Percentiles rank a stretch among this genome's conserved stretches.
Conservation (phyloP, 2,113 vertebrate species). For the Rhinopomastus cyanomelas region DNA sequence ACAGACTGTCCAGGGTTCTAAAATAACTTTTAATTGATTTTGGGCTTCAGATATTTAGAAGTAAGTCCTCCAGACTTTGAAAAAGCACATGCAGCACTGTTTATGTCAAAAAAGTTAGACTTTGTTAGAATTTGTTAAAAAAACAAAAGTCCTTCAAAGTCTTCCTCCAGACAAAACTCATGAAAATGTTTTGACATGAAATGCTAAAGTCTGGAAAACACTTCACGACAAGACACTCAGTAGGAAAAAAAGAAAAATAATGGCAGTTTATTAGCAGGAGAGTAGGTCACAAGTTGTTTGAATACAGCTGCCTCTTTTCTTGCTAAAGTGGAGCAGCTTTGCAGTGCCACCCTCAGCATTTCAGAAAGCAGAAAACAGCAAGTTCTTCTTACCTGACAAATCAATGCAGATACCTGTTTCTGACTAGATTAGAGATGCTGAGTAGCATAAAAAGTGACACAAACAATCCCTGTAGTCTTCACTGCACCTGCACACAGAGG, state of each 20-base stretch:
- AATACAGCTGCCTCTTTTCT: background rate
- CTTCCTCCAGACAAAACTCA: too few species aligned
- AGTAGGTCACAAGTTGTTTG: background rate
- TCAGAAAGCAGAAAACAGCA: background rate
- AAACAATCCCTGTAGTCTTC: background rate
- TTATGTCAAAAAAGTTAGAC: too few species aligned
- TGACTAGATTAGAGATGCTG: background rate
- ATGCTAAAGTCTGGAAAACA: background rate
- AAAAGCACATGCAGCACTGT: too few species aligned
- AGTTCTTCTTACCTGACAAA: background rate
- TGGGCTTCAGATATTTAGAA: too few species aligned
- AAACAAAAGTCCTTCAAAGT: too few species aligned
- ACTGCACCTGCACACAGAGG: background rate
- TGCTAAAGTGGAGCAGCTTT: background rate
- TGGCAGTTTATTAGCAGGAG: background rate
- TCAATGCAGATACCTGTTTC: background rate
- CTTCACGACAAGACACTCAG: background rate
- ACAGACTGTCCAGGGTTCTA: too few species aligned
- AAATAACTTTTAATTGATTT: too few species aligned
- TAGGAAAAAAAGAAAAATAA: too few species aligned
- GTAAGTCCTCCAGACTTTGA: too few species aligned
- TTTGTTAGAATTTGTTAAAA: too few species aligned
- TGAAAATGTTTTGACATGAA: background rate
- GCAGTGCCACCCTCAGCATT: background rate
- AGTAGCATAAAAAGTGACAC: background rate